These are phyloP conservation scores for Lerista edwardsae DNA, from an alignment of 2,797 vertebrate species.

Conservation along the genomic window DNA sequence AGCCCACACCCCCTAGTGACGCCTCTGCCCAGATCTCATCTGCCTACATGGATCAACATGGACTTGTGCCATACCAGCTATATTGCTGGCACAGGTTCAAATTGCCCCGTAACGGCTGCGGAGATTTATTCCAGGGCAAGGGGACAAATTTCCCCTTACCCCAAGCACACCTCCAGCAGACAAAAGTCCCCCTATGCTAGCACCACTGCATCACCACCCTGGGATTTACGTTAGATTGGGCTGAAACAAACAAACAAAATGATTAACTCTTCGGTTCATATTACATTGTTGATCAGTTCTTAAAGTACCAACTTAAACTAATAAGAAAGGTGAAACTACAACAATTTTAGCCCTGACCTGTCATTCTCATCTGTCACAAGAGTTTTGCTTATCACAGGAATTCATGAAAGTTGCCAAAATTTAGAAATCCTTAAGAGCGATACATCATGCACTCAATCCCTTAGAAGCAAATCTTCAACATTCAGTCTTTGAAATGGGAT, in stretches of 20 bases:
- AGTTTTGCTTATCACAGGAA: constrained; percentile 54
- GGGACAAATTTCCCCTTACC: too few species aligned
- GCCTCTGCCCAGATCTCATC: too few species aligned
- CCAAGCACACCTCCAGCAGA: too few species aligned
- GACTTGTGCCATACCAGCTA: too few species aligned
- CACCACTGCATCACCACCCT: too few species aligned
- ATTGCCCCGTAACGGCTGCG: too few species aligned
- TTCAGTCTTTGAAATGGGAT: constrained; percentile 65
- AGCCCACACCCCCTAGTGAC: too few species aligned
- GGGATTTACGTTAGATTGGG: too few species aligned
- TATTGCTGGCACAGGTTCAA: too few species aligned
- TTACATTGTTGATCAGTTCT: not conserved
- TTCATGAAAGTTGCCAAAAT: constrained; percentile 57
- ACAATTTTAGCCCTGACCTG: not conserved
- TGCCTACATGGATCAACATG: too few species aligned
- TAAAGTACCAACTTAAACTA: not conserved
- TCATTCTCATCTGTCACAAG: constrained; percentile 52
- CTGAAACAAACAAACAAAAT: not conserved
- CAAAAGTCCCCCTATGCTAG: too few species aligned
- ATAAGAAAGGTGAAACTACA: not conserved
- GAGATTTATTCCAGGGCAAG: too few species aligned
- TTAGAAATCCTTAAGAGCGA: constrained; percentile 71
- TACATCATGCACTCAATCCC: constrained; percentile 63
- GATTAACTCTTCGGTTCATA: not conserved
- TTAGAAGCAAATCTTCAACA: constrained; percentile 44